phyloP scores from a whole-genome alignment of 1,140 invertebrate species.

The Leptonema lineaticorne region DNA sequence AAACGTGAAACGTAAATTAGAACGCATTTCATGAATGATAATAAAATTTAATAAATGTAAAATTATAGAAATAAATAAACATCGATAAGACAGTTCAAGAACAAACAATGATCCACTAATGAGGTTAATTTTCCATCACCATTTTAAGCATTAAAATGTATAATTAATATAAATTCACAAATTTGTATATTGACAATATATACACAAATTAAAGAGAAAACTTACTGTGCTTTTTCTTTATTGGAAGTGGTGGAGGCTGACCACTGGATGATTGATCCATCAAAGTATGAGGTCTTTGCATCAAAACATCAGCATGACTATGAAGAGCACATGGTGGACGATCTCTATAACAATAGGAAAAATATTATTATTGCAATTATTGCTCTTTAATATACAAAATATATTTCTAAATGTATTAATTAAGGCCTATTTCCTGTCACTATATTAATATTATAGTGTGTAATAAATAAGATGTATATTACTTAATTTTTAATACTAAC shows the following conservation, averaged over 20 bases:
- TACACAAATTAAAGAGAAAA: constrained; percentile 45
- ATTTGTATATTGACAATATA: neutral
- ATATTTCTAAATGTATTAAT: too few species aligned
- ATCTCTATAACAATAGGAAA: too few species aligned
- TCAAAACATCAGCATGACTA: constrained; percentile 43
- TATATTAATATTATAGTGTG: too few species aligned
- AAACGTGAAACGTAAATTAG: too few species aligned
- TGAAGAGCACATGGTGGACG: constrained; percentile 31
- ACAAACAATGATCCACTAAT: neutral
- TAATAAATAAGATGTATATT: too few species aligned
- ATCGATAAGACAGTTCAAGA: neutral
- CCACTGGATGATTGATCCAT: constrained; percentile 54
- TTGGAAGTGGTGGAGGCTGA: constrained; percentile 83
- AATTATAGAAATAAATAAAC: too few species aligned
- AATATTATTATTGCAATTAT: neutral
- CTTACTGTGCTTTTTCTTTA: constrained; percentile 93
- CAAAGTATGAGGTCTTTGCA: constrained; percentile 52
- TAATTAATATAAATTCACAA: neutral
- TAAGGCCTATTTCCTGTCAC: too few species aligned
- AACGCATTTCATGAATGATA: too few species aligned
- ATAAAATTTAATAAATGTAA: too few species aligned
- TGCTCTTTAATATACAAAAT: neutral
- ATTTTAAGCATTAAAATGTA: constrained; percentile 2
- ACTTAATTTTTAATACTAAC: too few species aligned
- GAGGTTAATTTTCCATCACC: constrained; percentile 5